These are phyloP conservation scores for Theonella swinhoei DNA, from an alignment of 37 sponge, comb jelly and placozoan species.

Conservation along the genomic window DNA sequence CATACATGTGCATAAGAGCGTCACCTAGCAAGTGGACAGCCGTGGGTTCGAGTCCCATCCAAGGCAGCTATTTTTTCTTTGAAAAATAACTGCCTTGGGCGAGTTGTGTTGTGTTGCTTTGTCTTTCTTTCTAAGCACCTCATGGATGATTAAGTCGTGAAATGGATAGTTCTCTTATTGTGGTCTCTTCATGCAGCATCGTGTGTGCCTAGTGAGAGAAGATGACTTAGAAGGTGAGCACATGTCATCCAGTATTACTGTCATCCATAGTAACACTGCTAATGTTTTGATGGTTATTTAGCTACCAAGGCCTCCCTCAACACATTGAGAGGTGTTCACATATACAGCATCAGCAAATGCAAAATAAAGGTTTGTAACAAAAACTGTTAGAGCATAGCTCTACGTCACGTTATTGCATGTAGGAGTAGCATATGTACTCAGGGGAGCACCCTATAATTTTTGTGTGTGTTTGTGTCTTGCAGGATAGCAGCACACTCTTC, in stretches of 20 bases:
- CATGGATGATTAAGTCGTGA: too few species aligned
- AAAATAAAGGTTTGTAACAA: conserved; percentile 34
- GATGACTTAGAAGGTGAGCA: conserved; percentile 57
- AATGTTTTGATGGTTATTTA: neutral
- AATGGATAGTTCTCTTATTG: neutral
- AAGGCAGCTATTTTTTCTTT: too few species aligned
- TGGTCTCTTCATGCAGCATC: neutral
- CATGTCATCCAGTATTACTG: neutral
- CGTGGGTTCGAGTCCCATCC: too few species aligned
- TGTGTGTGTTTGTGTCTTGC: neutral
- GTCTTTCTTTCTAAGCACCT: too few species aligned
- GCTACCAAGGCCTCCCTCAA: conserved; percentile 41
- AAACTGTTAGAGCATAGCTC: too few species aligned
- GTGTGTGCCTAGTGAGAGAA: conserved; percentile 41
- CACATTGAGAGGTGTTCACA: conserved; percentile 34
- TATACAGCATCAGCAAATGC: conserved; percentile 64
- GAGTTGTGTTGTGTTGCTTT: too few species aligned
- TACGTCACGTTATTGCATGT: too few species aligned
- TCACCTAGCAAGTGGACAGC: too few species aligned
- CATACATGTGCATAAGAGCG: conserved; percentile 23
- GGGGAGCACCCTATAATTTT: neutral
- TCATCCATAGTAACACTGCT: too few species aligned
- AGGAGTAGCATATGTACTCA: too few species aligned
- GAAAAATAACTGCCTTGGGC: too few species aligned
- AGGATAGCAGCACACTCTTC: conserved; percentile 42